Evolutionary conservation across 1,140 invertebrate species (phyloP), one percentile per base, ranked within the genome.

Genomic region (Drosophila melanica): DNA sequence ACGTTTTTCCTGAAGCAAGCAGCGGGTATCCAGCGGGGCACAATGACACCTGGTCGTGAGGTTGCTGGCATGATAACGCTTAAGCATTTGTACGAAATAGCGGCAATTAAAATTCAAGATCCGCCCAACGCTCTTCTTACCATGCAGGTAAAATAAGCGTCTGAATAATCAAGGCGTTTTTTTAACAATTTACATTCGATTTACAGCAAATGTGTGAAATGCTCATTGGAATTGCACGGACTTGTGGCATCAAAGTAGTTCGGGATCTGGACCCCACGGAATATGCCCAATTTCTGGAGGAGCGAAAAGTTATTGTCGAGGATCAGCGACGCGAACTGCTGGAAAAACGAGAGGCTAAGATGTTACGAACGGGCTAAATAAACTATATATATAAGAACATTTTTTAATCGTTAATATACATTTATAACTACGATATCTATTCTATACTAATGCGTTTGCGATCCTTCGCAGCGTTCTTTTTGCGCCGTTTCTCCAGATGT

Each of bases 1-100:
- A 94, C 95, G 1, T 99, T 96, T 93, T 98, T 97, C 81, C 92
- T 99, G 3, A 98, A 97, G 92, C 97, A 99, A 93, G 99, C 99
- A 14, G 98, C 99, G 58, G 99, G 99, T 4, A 95, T 97, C 48
- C 93, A 95, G 77, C 94, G 95, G 92, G 98, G 95, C 53, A 95
- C 96, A 23, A 97, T 97, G 95, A 92, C 94, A 75, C 94, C 94
- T 82, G 94, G 97, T 95, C 94, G 92, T 75, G 98, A 99, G 93
- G 92, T 96, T 14, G 94, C 95, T 84, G 99, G 99, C 0, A 98
- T 96, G 93, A 94, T 99, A 53, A 98, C 98, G 2, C 87, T 98
- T 0, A 99, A 99, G 92, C 99, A 99, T 93, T 92, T 99, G 33
- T 99, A 99, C 93, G 99, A 99, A 95, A 99, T 99, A 90, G 98